Evolutionary conservation across 2,888 invertebrate genomes (phyloP).

Genomic region (Dastarcus helophoroides): DNA sequence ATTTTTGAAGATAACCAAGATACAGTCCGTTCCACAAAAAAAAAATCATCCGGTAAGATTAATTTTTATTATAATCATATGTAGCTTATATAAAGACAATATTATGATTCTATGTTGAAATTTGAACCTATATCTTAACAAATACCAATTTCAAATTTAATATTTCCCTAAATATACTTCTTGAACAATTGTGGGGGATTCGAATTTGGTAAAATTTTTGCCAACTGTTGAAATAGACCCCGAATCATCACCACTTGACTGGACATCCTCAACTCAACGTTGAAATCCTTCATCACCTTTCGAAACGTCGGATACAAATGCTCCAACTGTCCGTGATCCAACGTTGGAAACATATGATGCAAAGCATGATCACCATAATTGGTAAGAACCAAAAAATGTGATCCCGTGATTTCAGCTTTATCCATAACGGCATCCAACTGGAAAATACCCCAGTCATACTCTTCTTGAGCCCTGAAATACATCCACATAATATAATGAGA

Average conservation of each 20-base stretch:
- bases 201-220: constrained; percentile 37
- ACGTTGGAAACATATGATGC: constrained; percentile 72
- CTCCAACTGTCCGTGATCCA: constrained; percentile 64
- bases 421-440: constrained; percentile 68
- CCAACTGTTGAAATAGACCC: constrained; percentile 55
- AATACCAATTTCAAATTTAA: no score
- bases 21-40: no score
- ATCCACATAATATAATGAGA: constrained; percentile 9
- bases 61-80: no score
- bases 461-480: constrained; percentile 36
- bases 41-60: no score
- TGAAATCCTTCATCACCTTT: constrained; percentile 53
- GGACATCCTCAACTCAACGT: constrained; percentile 38
- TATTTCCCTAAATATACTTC: no score
- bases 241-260: constrained; percentile 50
- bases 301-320: constrained; percentile 52
- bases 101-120: no score
- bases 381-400: constrained; percentile 56
- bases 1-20: no score
- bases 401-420: constrained; percentile 54
- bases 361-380: constrained; percentile 69
- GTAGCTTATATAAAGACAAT: no score
- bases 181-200: no score
- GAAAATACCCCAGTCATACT: constrained; percentile 65
- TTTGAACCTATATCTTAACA: no score